Evolutionary conservation across 2,888 invertebrate genomes (phyloP), one percentile per base, ranked within the genome.

Genomic region (Caenorhabditis parvicauda): DNA sequence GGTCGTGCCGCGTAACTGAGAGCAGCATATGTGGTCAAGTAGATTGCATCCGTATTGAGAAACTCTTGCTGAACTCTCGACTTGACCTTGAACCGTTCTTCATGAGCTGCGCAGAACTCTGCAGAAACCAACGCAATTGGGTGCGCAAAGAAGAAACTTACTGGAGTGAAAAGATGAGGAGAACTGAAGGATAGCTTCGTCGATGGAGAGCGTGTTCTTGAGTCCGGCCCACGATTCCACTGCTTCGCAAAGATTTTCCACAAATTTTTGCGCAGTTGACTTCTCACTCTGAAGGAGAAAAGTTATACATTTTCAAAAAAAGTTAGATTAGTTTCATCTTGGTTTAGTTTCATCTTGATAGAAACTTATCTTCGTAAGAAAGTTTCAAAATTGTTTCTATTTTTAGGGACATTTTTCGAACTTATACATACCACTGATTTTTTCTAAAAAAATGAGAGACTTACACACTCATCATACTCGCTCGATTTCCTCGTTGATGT

Each of bases 11-110:
- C 45, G 17, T 67, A 55, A 6, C 63, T 63, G 38, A 77, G 64
- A 7, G 65, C 49, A 19, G 77, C 73, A 39, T 71, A 72, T 7
- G 64, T 59, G 3, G 73, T 73, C 22, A 76, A 43, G 52, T 77
- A 77, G 14, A 74, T 68, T 2, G 74, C 74, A 43, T 77, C 76
- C 1, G 73, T 68, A 49, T 73, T 76, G 21, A 77, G 55, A 28
- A 75, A 70, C 22, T 70, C 67, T 39, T 72, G 69, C 44, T 72
- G 71, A 6, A 69, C 62, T 43, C 65, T 67, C 1, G 65, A 67
- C 9, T 66, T 63, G 35, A 53, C 54, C 41, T 68, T 70, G 62
- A 71, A 74, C 19, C 61, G 61, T 37, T 71, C 68, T 3, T 64
- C 62, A 42, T 74, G 73, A 7, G 62, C 69, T 0, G 69, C 61